Evolutionary conservation across 2,888 invertebrate genomes (phyloP).

Genomic region (Sturmia bella): DNA sequence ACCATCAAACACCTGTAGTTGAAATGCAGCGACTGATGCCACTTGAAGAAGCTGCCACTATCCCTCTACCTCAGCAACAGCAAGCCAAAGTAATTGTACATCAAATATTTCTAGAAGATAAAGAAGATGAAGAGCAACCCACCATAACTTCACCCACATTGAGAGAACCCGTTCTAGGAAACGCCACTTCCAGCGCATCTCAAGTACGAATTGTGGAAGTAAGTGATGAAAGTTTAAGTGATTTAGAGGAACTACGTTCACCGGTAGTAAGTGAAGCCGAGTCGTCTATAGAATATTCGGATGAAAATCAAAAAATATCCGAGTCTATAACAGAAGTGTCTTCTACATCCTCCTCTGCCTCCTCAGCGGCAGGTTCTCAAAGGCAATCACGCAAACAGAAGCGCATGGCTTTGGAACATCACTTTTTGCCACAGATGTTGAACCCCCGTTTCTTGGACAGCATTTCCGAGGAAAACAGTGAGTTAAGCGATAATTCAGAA

Average conservation of each 20-base stretch:
- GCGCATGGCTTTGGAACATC: conserved; percentile 83
- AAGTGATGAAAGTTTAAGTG: conserved; percentile 80
- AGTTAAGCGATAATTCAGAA: conserved; percentile 80
- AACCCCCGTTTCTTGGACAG: conserved; percentile 88
- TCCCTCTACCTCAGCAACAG: conserved; percentile 1
- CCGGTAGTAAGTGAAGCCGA: conserved; percentile 85
- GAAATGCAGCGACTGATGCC: neutral
- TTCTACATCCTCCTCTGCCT: conserved; percentile 7
- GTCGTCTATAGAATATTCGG: conserved; percentile 82
- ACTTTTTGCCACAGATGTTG: conserved; percentile 84
- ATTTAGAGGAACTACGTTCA: conserved; percentile 81
- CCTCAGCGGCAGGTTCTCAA: conserved; percentile 1
- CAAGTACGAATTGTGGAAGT: conserved; percentile 79
- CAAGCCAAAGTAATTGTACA: conserved; percentile 77
- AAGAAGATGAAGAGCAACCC: conserved; percentile 43
- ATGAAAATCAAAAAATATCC: conserved; percentile 72
- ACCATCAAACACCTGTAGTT: neutral
- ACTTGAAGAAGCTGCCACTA: neutral
- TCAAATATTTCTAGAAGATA: conserved; percentile 64
- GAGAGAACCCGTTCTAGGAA: conserved; percentile 44
- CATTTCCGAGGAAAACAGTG: conserved; percentile 90
- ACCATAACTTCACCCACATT: conserved; percentile 65
- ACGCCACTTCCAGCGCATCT: conserved; percentile 32
- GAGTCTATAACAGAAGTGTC: conserved; percentile 76
- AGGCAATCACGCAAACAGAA: conserved; percentile 83